Percentiles rank a stretch among this genome's conserved stretches.
phyloP scores from a whole-genome alignment of 1,140 invertebrate species.

The Dendrolimus punctatus region DNA sequence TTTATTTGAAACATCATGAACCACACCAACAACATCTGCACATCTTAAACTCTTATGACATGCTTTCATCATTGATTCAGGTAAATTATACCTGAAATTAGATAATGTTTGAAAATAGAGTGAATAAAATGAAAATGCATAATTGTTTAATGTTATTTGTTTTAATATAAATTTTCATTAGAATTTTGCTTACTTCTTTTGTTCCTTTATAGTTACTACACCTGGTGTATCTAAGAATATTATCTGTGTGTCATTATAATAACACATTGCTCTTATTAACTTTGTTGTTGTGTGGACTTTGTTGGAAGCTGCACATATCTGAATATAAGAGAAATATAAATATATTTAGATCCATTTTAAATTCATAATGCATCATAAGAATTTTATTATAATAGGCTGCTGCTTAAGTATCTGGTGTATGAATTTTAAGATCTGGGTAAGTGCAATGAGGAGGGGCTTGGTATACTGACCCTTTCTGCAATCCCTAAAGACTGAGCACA shows the following conservation, averaged over 20 bases:
- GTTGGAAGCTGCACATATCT: conserved; percentile 89
- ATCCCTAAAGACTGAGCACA: no score
- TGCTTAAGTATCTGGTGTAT: no score
- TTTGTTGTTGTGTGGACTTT: conserved; percentile 93
- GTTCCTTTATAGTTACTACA: conserved; percentile 77
- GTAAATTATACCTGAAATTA: conserved; percentile 76
- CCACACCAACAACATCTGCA: conserved; percentile 87
- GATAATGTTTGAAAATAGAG: neutral
- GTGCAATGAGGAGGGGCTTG: no score
- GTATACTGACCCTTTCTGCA: no score
- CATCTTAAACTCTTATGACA: conserved; percentile 77
- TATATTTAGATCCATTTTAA: no score
- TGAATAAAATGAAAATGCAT: neutral
- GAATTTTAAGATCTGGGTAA: no score
- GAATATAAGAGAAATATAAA: conserved; percentile 25
- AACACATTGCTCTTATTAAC: conserved; percentile 81
- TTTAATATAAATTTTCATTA: neutral
- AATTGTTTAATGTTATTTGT: no score
- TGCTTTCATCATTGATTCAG: conserved; percentile 77
- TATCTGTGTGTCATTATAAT: conserved; percentile 84
- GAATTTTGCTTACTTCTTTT: conserved; percentile 73
- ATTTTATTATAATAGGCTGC: no score
- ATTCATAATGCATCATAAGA: no score
- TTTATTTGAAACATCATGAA: conserved; percentile 88
- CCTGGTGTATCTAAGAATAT: conserved; percentile 93